These are phyloP conservation scores for Drosophila prolongata DNA, from an alignment of 2,888 invertebrate species.

Conservation along the genomic window DNA sequence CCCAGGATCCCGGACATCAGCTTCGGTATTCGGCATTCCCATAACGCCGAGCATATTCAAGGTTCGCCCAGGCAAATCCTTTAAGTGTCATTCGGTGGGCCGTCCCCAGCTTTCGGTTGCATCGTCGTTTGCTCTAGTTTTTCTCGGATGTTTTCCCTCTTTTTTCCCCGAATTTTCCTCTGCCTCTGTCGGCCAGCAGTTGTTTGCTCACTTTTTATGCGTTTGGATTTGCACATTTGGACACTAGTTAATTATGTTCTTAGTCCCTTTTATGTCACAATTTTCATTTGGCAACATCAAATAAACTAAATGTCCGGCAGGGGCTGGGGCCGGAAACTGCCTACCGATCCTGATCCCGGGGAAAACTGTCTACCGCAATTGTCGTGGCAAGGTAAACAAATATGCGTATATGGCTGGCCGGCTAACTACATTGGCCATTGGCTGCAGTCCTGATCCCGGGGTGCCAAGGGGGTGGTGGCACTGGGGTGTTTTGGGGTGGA, in stretches of 20 bases:
- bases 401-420: conserved; percentile 60
- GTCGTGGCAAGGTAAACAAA: conserved; percentile 80
- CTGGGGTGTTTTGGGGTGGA: conserved; percentile 43
- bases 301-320: conserved; percentile 72
- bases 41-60: conserved; percentile 61
- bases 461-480: conserved; percentile 36
- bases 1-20: conserved; percentile 5
- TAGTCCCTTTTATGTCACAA: conserved; percentile 80
- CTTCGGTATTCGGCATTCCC: conserved; percentile 20
- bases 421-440: conserved; percentile 71
- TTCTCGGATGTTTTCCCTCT: conserved; percentile 16
- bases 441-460: conserved; percentile 54
- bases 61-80: conserved; percentile 60
- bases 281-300: conserved; percentile 79
- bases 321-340: conserved; percentile 19
- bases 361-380: conserved; percentile 70
- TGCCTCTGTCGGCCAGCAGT: conserved; percentile 14
- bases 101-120: conserved; percentile 26
- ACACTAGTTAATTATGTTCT: conserved; percentile 79
- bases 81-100: conserved; percentile 71
- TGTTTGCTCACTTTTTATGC: conserved; percentile 66
- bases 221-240: conserved; percentile 78
- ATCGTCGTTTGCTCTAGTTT: conserved; percentile 34
- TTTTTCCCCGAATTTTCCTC: conserved; percentile 7
- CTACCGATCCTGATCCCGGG: conserved; percentile 12